phyloP scores from a whole-genome alignment of 2,888 invertebrate species.

The Thyatira batis region DNA sequence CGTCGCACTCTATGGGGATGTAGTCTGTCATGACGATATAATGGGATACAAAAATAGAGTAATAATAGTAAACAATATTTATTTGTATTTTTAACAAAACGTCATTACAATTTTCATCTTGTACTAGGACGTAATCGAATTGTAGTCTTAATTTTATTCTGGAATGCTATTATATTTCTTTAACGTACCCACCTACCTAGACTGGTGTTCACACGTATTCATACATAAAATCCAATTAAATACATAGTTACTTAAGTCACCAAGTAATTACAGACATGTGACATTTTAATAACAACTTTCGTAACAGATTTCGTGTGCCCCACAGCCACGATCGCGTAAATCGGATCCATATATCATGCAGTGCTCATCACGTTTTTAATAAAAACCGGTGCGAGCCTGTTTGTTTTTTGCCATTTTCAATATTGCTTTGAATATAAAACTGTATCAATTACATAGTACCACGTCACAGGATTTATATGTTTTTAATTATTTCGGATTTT shows the following conservation, averaged over 20 bases:
- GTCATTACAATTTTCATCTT: no score
- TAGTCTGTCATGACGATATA: constrained; percentile 33
- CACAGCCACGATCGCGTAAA: constrained; percentile 23
- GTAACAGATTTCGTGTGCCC: constrained; percentile 30
- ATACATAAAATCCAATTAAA: no score
- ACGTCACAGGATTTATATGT: not conserved
- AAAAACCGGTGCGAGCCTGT: constrained; percentile 50
- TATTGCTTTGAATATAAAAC: not conserved
- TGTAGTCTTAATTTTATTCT: no score
- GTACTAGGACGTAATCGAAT: no score
- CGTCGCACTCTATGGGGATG: constrained; percentile 45
- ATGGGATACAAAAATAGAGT: constrained; percentile 26
- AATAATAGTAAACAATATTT: not conserved
- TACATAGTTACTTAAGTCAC: no score
- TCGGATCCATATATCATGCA: constrained; percentile 63
- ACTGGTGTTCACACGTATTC: no score
- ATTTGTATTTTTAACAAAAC: no score
- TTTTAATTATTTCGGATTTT: no score
- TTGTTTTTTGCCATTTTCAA: constrained; percentile 26
- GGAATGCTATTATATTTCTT: no score
- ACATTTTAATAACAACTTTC: no score
- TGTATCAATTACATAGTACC: not conserved
- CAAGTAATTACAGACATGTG: no score
- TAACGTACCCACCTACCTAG: no score
- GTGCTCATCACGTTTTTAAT: constrained; percentile 77